Evolutionary conservation across 1,140 invertebrate species (phyloP), one percentile per base, ranked within the genome.

Genomic region (Trachymyrmex septentrionalis): DNA sequence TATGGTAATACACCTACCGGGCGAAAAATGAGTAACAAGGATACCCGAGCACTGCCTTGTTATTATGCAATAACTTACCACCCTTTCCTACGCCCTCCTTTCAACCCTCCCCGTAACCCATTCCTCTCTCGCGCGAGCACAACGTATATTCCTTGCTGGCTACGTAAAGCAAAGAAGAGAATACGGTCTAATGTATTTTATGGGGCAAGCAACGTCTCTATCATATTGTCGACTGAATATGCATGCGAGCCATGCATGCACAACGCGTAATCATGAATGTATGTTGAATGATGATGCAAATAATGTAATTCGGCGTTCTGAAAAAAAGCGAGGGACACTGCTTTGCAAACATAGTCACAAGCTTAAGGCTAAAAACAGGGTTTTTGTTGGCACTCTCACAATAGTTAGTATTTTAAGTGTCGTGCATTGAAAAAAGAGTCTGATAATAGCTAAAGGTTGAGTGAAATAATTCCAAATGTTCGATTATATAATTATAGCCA

Each of bases 31-130:
- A 93, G 89, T 93, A 93, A 94, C 93, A 93, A 93, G 88, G 92
- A 93, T 92, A 93, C 90, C 78, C 80, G 34, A 84, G 85, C 88
- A 88, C 91, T 90, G 91, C 88, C 93, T 94, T 95, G 93, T 95
- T 94, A 95, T 95, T 95, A 95, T 95, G 94, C 94, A 94, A 95
- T 95, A 95, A 95, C 92, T 95, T 95, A 94, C 89, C 93, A 90
- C 67, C 81, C 85, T 75, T 78, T 57, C 63, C 81, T 27, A 12
- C 85, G 76, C 67, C 19, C 73, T 76, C 80, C 69, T 75, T 57
- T 75, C 55, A 34, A 61, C 38, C 55, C 69, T 50, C 77, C 14
- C 48, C 34, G 34, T 38, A 38, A 38, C 34, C 34, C 14, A 21
- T 69, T 9, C 21, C 44, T 63, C 38, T n/a, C 66, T 14, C 21